Evolutionary conservation across 2,797 vertebrate genomes (phyloP).

Genomic region (Sebastes cheni): DNA sequence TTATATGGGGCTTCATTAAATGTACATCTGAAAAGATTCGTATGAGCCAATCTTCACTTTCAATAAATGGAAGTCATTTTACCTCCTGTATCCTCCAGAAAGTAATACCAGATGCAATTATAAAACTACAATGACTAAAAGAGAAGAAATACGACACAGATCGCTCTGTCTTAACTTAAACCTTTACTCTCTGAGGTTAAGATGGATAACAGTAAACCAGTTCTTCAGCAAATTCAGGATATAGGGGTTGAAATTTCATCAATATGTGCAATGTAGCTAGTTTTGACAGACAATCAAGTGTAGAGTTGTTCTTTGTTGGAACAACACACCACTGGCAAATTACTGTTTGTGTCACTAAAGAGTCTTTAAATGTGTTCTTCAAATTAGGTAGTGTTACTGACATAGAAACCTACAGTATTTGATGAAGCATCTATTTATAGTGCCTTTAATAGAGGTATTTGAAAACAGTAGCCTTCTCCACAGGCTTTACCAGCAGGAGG

Average conservation of each 20-base stretch:
- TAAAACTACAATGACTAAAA: neutral
- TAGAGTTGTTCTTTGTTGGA: neutral
- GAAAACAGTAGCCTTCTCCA: conserved; percentile 44
- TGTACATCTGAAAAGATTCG: neutral
- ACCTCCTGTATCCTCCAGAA: neutral
- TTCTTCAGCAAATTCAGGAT: neutral
- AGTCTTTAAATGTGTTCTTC: neutral
- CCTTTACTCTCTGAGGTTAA: neutral
- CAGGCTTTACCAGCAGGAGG: conserved; percentile 29
- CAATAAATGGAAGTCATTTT: conserved; percentile 11
- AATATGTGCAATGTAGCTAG: neutral
- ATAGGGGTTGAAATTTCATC: neutral
- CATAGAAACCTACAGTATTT: conserved; percentile 6
- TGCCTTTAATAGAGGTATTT: conserved; percentile 15
- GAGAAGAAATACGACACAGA: neutral
- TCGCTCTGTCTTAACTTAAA: neutral
- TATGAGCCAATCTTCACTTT: conserved; percentile 3
- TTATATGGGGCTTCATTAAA: neutral
- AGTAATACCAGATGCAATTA: neutral
- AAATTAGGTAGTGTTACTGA: neutral
- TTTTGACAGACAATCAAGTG: neutral
- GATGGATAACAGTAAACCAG: neutral
- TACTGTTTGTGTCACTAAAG: neutral
- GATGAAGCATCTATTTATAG: conserved; percentile 30
- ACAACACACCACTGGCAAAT: neutral